Evolutionary conservation across 1,140 invertebrate species (phyloP).

Genomic region (Tribolium castaneum): DNA sequence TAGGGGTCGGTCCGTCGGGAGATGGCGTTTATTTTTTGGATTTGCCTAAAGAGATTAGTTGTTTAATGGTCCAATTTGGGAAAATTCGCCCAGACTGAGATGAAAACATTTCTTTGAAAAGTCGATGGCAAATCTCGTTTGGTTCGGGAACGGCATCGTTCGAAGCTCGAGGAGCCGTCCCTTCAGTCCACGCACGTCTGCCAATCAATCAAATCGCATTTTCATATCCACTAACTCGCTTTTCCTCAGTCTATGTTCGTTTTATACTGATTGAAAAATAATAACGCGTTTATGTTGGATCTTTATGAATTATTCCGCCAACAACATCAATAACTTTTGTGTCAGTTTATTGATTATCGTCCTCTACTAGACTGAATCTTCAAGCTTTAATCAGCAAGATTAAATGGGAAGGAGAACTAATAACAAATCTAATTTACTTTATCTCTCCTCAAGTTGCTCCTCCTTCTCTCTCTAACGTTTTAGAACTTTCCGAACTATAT

Average conservation of each 20-base stretch:
- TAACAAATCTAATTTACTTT: slow-evolving; percentile 39
- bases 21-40: slow-evolving; percentile 41
- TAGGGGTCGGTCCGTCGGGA: not conserved
- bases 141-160: slow-evolving; percentile 26
- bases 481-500: not conserved
- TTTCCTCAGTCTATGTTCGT: slow-evolving; percentile 52
- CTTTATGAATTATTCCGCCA: slow-evolving; percentile 58
- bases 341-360: slow-evolving; percentile 51
- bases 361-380: slow-evolving; percentile 42
- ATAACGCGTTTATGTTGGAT: slow-evolving; percentile 59
- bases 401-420: slow-evolving; percentile 37
- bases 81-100: slow-evolving; percentile 5
- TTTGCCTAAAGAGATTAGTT: slow-evolving; percentile 35
- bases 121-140: slow-evolving; percentile 33
- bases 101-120: slow-evolving; percentile 39
- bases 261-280: slow-evolving; percentile 60
- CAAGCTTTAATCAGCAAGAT: slow-evolving; percentile 42
- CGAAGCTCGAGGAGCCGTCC: slow-evolving; percentile 39
- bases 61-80: slow-evolving; percentile 26
- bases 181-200: slow-evolving; percentile 58
- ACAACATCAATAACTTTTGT: slow-evolving; percentile 55
- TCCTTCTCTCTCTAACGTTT: not conserved
- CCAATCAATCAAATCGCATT: slow-evolving; percentile 59
- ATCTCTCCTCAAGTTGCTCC: slow-evolving; percentile 9
- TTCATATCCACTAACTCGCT: slow-evolving; percentile 59